Conservation (phyloP, 2,797 vertebrate genomes). For the Channa striata region DNA sequence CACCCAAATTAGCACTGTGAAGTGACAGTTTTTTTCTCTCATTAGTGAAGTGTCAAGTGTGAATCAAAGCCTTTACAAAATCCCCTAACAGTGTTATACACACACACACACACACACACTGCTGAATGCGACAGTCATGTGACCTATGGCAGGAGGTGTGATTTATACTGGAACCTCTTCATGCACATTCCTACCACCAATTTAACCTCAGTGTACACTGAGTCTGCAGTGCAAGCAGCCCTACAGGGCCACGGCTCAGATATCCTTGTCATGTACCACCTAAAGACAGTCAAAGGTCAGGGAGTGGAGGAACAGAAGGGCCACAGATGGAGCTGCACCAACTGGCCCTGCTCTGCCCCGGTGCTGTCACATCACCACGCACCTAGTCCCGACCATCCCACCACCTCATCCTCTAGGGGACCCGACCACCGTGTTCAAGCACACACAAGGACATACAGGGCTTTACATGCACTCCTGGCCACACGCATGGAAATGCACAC, state of each 20-base stretch:
- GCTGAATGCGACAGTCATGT: conserved; percentile 28
- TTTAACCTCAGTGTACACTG: conserved; percentile 31
- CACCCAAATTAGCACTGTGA: conserved; percentile 67
- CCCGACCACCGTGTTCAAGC: conserved; percentile 13
- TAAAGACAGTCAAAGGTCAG: conserved; percentile 84
- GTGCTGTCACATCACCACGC: conserved; percentile 73
- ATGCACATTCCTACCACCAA: conserved; percentile 28
- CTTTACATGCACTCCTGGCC: conserved; percentile 21
- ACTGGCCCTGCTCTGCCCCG: conserved; percentile 63
- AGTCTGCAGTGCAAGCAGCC: conserved; percentile 31
- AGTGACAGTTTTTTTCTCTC: conserved; percentile 60
- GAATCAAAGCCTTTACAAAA: conserved; percentile 53
- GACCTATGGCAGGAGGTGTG: conserved; percentile 43
- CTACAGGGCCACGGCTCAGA: conserved; percentile 56
- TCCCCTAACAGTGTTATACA: conserved; percentile 8
- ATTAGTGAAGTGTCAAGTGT: conserved; percentile 67
- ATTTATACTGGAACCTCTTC: conserved; percentile 42
- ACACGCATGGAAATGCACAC: conserved; percentile 23
- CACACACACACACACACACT: not conserved
- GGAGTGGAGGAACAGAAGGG: conserved; percentile 75
- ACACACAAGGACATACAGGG: conserved; percentile 31
- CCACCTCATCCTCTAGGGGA: conserved; percentile 41
- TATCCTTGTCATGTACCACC: conserved; percentile 80
- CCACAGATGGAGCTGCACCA: conserved; percentile 80
- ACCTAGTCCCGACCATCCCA: conserved; percentile 31